Evolutionary conservation across 2,888 invertebrate species (phyloP).

Genomic region (Athetis lepigone): DNA sequence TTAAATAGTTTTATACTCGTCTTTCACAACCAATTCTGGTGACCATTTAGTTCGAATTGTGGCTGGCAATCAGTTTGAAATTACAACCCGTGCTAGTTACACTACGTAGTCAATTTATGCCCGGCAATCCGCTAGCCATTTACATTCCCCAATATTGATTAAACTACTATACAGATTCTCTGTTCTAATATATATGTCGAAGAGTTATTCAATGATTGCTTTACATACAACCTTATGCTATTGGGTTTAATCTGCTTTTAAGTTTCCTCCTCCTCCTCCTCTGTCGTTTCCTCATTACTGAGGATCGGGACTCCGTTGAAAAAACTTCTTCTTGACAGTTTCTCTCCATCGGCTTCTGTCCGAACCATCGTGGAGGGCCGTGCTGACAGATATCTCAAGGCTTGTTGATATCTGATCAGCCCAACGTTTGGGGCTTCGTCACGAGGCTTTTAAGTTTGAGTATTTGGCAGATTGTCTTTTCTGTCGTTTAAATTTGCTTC

Average conservation of each 20-base stretch:
- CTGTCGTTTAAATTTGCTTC: neutral
- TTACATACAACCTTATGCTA: conserved; percentile 13
- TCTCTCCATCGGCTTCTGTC: too few species aligned
- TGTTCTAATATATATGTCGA: conserved; percentile 43
- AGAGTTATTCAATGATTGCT: conserved; percentile 34
- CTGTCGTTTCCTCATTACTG: too few species aligned
- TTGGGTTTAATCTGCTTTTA: conserved; percentile 2
- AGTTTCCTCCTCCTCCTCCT: too few species aligned
- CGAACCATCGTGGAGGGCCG: too few species aligned
- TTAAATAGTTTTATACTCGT: neutral
- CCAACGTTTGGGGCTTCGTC: too few species aligned
- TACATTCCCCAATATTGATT: conserved; percentile 60
- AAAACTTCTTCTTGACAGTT: too few species aligned
- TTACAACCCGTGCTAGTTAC: conserved; percentile 31
- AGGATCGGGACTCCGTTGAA: too few species aligned
- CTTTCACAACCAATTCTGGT: neutral
- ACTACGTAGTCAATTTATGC: conserved; percentile 36
- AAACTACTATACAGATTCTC: conserved; percentile 45
- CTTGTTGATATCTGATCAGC: too few species aligned
- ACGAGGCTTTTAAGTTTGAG: neutral
- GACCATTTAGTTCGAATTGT: conserved; percentile 21
- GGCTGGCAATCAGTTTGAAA: conserved; percentile 22
- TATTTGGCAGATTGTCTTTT: neutral
- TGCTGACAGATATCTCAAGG: too few species aligned
- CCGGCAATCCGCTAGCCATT: conserved; percentile 51